Percentiles rank a stretch among this genome's conserved stretches.
phyloP scores from a whole-genome alignment of 2,888 invertebrate species.

The Entomobrya multifasciata region DNA sequence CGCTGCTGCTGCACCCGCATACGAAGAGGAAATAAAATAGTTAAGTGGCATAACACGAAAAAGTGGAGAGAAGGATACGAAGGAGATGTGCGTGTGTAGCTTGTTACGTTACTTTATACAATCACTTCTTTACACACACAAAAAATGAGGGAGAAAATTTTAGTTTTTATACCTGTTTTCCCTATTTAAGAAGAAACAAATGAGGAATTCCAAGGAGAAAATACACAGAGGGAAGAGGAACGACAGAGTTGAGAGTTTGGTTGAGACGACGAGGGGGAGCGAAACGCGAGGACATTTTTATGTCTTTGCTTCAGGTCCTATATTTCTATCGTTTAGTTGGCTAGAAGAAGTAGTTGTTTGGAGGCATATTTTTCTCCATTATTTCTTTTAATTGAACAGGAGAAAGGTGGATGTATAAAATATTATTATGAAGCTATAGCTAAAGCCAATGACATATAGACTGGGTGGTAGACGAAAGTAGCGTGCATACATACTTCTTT shows the following conservation, averaged over 20 bases:
- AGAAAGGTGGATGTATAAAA: background rate
- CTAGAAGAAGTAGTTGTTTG: background rate
- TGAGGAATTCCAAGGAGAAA: conserved; percentile 28
- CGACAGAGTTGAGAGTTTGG: too few relatives aligned
- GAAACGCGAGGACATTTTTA: conserved; percentile 35
- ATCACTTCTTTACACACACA: too few relatives aligned
- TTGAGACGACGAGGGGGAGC: conserved; percentile 11
- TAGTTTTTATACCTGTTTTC: conserved; percentile 13
- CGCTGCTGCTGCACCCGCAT: conserved; percentile 4
- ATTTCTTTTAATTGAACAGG: conserved; percentile 28
- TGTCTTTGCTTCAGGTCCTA: conserved; percentile 44
- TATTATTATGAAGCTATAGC: too few relatives aligned
- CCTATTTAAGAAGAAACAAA: too few relatives aligned
- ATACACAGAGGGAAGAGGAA: too few relatives aligned
- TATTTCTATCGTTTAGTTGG: too few relatives aligned
- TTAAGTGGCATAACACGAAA: conserved; percentile 27
- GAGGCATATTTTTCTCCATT: conserved; percentile 38
- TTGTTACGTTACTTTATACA: background rate
- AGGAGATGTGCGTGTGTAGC: conserved; percentile 17
- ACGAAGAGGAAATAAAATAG: conserved; percentile 36
- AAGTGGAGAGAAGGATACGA: too few relatives aligned
- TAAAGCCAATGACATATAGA: too few relatives aligned
- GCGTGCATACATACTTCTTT: too few relatives aligned
- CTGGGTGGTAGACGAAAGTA: too few relatives aligned
- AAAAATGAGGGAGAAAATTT: background rate